Evolutionary conservation across 2,888 invertebrate species (phyloP), one percentile per base, ranked within the genome.

Genomic region (Patella pellucida): DNA sequence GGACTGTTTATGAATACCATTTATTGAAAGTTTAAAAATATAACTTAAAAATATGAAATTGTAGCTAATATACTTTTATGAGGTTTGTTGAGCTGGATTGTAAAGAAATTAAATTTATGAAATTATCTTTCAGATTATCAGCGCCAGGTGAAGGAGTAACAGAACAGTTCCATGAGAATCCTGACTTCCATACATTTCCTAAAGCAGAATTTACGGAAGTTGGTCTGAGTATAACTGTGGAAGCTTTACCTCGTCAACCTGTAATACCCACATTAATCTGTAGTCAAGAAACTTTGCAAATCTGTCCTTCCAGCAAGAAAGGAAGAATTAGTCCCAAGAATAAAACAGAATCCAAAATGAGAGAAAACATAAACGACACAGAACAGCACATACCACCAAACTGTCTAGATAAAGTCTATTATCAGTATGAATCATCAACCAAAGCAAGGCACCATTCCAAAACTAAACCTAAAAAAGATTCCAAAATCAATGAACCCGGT

Each of bases 111-210:
- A 41, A 41, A 41, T 41, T 41, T 41, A 41, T 41, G 41, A 41
- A 69, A 50, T 74, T 71, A 71, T 68, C 41, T 81, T 82, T 9
- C 84, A 91, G 91, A 79, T 92, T 94, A 74, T 93, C 93, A 81
- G 94, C 94, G 82, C 94, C 94, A 3, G 94, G 94, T 16, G 94
- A 94, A 87, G 93, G 93, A 89, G 89, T 94, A 92, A 92, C 92
- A 72, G 92, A 93, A 77, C 91, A 92, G 72, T 92, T 93, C 82
- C 88, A 92, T 50, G 84, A 87, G 16, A 67, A 78, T 14, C 86
- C 89, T 11, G 86, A 86, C 52, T 75, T 84, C 11, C 90, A 90
- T 74, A 84, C 81, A 12, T 90, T 90, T 74, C 90, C 90, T 1
- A 71, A 80, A 14, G 85, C 85, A n/a, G 82, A 84, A 51, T 75